These are phyloP conservation scores for Tichodroma muraria DNA, from an alignment of 2,113 vertebrate species.

Conservation along the genomic window DNA sequence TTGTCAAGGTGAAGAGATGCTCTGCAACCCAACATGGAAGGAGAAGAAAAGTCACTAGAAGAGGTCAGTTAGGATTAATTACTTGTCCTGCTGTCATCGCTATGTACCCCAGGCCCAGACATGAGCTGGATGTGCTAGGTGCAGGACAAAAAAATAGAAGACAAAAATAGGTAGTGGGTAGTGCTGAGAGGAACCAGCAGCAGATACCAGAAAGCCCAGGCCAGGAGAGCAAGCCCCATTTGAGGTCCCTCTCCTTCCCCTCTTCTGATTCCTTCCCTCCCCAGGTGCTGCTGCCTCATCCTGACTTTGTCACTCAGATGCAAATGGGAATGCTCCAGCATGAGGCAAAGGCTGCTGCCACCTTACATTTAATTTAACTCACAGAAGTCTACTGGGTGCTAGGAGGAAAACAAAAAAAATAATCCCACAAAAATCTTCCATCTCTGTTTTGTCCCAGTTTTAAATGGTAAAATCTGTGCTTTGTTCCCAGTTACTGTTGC, in stretches of 20 bases:
- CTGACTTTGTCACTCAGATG: neutral
- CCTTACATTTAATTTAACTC: neutral
- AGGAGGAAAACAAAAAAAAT: neutral
- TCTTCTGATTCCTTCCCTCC: neutral
- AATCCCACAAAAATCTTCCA: neutral
- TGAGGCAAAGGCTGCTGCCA: neutral
- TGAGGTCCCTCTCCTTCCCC: neutral
- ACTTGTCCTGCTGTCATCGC: neutral
- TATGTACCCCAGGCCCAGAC: neutral
- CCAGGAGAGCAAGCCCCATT: neutral
- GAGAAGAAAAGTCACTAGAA: neutral
- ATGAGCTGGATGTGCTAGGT: neutral
- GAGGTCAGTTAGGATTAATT: neutral
- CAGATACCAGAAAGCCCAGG: neutral
- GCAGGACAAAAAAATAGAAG: neutral
- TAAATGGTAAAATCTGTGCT: slow-evolving; percentile 1
- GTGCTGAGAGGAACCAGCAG: neutral
- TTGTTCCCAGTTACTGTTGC: slow-evolving; percentile 30
- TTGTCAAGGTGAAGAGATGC: neutral
- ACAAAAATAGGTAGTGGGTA: neutral
- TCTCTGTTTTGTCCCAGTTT: slow-evolving; percentile 25
- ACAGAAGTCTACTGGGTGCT: neutral
- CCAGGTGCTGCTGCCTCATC: neutral
- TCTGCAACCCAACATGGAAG: neutral
- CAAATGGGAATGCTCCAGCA: fast-evolving